phyloP scores from a whole-genome alignment of 2,888 invertebrate species.

The Ypsolopha scabrella region DNA sequence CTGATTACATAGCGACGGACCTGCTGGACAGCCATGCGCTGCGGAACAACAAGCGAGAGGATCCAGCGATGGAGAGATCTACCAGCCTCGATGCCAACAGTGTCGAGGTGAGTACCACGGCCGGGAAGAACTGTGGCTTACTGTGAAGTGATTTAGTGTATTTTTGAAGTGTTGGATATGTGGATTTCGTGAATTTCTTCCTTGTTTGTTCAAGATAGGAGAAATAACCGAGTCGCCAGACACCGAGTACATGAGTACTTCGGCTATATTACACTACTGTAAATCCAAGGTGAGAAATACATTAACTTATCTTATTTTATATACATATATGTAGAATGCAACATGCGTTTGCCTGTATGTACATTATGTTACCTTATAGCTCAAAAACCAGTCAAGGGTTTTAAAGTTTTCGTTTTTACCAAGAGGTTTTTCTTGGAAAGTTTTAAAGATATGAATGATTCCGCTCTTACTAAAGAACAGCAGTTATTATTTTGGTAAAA shows the following conservation, averaged over 20 bases:
- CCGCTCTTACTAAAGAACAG: too few species aligned
- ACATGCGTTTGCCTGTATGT: too few species aligned
- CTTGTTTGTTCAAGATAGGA: conserved; percentile 67
- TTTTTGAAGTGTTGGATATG: too few species aligned
- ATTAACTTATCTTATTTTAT: background rate
- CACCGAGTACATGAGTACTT: conserved; percentile 77
- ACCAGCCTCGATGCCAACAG: conserved; percentile 59
- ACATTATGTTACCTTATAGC: too few species aligned
- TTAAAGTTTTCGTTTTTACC: too few species aligned
- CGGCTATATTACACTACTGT: conserved; percentile 84
- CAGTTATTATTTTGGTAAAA: too few species aligned
- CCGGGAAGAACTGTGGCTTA: background rate
- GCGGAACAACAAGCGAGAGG: conserved; percentile 48
- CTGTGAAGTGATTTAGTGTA: too few species aligned
- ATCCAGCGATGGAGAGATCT: conserved; percentile 54
- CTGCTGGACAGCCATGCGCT: conserved; percentile 64
- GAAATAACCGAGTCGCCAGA: conserved; percentile 78
- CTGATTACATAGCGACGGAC: conserved; percentile 59
- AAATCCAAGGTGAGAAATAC: conserved; percentile 73
- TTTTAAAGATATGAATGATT: too few species aligned
- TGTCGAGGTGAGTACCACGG: conserved; percentile 52
- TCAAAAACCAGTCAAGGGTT: too few species aligned
- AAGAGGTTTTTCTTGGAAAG: too few species aligned
- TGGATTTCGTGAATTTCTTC: background rate
- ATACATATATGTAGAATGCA: too few species aligned